Base-by-base conservation (phyloP, 2,113 vertebrate species). In the Fukomys damarensis region DNA sequence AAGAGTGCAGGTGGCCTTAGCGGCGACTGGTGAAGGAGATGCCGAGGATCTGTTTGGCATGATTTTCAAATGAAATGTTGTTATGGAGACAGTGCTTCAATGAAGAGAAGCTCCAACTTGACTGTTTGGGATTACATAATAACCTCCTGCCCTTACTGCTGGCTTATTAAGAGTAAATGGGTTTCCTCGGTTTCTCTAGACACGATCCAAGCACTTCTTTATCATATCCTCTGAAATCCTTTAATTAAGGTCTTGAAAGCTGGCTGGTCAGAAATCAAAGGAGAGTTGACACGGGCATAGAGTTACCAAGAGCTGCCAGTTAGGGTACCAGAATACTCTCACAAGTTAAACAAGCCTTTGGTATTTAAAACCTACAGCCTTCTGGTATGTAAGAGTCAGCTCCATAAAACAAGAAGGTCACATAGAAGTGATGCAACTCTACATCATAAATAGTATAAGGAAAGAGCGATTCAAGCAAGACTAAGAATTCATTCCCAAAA, bases 161-260 rank as follows among this genome's bases (percentile, higher is more conserved):
- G 8, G 38, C 26, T 94, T 83, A 95, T n/a, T 86, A 93, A 61
- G 79, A 96, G 43, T 89, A 92, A 66, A 43, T 41, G 38, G 8
- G 30, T 93, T n/a, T n/a, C 17, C 66, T 83, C 17, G 70, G 19
- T 74, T 90, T 81, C 80, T 58, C 3, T 86, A 81, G 86, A 94
- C 26, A 52, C 77, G 20, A 80, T 26, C 49, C 24, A 54, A 58
- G 81, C 30, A 65, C 84, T n/a, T 87, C 38, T 94, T 96, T 92
- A 61, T 96, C 35, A 52, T 32, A 84, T 38, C n/a, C 38, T 85
- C 35, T 41, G 35, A 70, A 56, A 68, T 66, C 14, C 66, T 86
- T 79, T 32, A 89, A 59, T 91, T 89, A 82, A 72, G 61, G 7
- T 86, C 68, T 74, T 82, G 41, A 89, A 19, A 0, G 66, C 59